Conservation (phyloP, 2,888 invertebrate genomes). For the Drosophila barbarae region DNA sequence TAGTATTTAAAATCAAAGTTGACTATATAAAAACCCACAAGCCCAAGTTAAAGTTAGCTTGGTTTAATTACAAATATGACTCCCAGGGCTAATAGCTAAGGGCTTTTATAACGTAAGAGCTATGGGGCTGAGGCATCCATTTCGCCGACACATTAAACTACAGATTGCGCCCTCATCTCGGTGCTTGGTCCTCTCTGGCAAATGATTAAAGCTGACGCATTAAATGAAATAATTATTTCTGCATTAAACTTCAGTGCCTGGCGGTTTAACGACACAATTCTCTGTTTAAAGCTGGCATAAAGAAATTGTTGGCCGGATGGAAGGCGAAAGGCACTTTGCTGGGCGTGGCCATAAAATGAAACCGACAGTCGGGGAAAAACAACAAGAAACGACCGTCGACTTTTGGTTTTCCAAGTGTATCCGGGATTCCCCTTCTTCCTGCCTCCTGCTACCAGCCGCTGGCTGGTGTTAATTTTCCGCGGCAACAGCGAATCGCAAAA, state of each 20-base stretch:
- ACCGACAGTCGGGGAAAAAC: conserved; percentile 8
- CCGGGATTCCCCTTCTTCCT: neutral
- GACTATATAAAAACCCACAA: neutral
- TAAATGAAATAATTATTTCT: conserved; percentile 52
- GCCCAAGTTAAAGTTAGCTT: neutral
- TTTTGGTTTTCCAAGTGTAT: conserved; percentile 21
- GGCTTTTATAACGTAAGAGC: neutral
- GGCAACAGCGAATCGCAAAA: conserved; percentile 38
- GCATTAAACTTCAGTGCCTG: conserved; percentile 49
- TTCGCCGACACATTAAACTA: conserved; percentile 13
- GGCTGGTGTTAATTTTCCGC: conserved; percentile 59
- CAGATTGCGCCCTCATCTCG: conserved; percentile 8
- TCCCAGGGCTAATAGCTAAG: neutral
- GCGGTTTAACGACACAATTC: conserved; percentile 50
- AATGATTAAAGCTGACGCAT: conserved; percentile 32
- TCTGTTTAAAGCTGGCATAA: conserved; percentile 51
- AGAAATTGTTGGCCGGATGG: conserved; percentile 28
- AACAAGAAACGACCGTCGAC: conserved; percentile 22
- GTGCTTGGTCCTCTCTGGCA: neutral
- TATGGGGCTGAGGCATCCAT: neutral
- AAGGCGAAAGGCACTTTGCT: conserved; percentile 35
- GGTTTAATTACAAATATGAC: conserved; percentile 2
- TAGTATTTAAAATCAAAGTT: neutral
- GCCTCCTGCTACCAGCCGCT: neutral
- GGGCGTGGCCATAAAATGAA: conserved; percentile 39